Evolutionary conservation across 1,140 invertebrate genomes (phyloP), one percentile per base, ranked within the genome.

Genomic region (Nephotettix cincticeps): DNA sequence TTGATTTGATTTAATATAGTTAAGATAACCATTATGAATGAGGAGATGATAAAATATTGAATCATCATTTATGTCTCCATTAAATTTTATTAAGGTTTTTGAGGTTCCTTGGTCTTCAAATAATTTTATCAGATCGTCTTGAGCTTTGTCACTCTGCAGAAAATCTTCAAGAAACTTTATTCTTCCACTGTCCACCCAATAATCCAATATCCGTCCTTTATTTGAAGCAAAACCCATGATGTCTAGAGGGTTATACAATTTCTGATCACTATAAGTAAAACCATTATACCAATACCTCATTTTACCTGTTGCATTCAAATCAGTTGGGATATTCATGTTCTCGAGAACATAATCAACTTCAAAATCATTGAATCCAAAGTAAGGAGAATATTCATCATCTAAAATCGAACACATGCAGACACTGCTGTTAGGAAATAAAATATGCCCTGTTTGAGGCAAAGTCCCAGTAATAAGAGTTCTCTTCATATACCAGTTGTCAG

Each of bases 271-370:
- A 51, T 51, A 21, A 9, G 21, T 19, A 51, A 19, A 21, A 4
- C n/a, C 47, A 11, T n/a, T 4, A n/a, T 51, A 51, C 47, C 47
- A 51, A 51, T 51, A 51, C 21, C 21, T 51, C 47, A 51, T 51
- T 51, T 51, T 51, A 4, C 21, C 47, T 19, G 21, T 21, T 51
- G 47, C 3, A 51, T 17, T 51, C 4, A 9, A 9, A 21, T 51
- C 21, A 3, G 47, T 19, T 51, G 21, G 21, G n/a, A 19, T 51
- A 19, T 17, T n/a, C 6, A 36, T 6, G 32, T 21, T 51, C 3
- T 51, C 3, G 14, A 66, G 21, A 30, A 66, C 19, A 13, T 66
- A 27, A 36, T 66, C 64, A 19, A 66, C 64, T 36, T 66, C 64
- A 19, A 25, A 14, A 19, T 36, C 64, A 2, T 27, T 36, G 32